Conservation (phyloP, 2,888 invertebrate species). For the Platerodrilus igneus region DNA sequence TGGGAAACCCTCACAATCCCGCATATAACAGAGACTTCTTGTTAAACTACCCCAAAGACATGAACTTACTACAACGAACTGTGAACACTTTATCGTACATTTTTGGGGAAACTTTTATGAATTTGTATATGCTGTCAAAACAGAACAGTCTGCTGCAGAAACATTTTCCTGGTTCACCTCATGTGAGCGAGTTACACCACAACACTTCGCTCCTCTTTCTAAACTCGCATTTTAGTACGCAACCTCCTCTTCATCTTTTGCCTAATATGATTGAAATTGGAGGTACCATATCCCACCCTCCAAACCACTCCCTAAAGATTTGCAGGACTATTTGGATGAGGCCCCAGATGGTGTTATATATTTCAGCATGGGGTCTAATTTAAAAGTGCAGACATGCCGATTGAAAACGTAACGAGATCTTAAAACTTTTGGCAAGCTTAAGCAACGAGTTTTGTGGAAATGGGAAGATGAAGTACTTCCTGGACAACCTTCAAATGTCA, state of each 20-base stretch:
- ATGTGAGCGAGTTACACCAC: constrained; percentile 29
- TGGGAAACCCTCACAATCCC: constrained; percentile 50
- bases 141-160: constrained; percentile 23
- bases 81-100: constrained; percentile 47
- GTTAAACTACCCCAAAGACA: constrained; percentile 44
- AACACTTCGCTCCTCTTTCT: constrained; percentile 37
- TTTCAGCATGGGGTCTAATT: constrained; percentile 58
- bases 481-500: constrained; percentile 44
- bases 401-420: too few relatives aligned
- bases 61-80: constrained; percentile 54
- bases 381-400: too few relatives aligned
- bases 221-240: constrained; percentile 51
- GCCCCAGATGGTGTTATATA: constrained; percentile 54
- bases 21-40: constrained; percentile 51
- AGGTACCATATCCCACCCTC: constrained; percentile 48
- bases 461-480: constrained; percentile 48
- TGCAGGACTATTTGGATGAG: constrained; percentile 51
- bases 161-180: constrained; percentile 25
- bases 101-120: constrained; percentile 18
- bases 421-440: constrained; percentile 56
- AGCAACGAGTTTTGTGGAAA: constrained; percentile 53
- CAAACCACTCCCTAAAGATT: constrained; percentile 43
- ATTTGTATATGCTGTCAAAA: constrained; percentile 20
- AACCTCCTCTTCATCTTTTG: constrained; percentile 50
- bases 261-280: constrained; percentile 57